phyloP scores from a whole-genome alignment of 2,113 vertebrate species.

The Notothenia rossii region DNA sequence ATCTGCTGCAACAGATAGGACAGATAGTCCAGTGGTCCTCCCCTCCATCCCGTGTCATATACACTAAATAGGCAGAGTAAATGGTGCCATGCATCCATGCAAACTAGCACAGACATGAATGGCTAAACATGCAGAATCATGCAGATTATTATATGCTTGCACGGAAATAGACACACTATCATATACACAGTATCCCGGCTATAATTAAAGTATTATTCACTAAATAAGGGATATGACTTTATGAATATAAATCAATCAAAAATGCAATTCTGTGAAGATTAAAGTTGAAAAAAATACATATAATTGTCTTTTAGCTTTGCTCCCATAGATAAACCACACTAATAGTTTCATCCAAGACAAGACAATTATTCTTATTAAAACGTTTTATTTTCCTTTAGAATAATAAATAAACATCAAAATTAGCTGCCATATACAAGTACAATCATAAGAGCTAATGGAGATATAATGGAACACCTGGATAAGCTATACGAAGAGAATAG shows the following conservation, averaged over 20 bases:
- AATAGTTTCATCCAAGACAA: conserved; percentile 12
- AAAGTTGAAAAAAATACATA: conserved; percentile 30
- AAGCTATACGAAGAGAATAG: no score
- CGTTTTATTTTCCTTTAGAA: not conserved
- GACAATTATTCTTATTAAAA: not conserved
- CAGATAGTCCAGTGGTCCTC: conserved; percentile 16
- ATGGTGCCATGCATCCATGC: conserved; percentile 45
- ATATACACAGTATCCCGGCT: not conserved
- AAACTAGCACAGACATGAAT: conserved; percentile 50
- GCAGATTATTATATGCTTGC: conserved; percentile 6
- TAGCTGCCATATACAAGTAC: not conserved
- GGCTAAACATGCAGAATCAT: conserved; percentile 28
- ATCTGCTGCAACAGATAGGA: conserved; percentile 39
- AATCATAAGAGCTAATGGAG: not conserved
- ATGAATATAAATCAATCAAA: conserved; percentile 20
- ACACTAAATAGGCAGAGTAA: conserved; percentile 47
- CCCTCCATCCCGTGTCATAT: conserved; percentile 16
- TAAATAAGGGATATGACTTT: conserved; percentile 25
- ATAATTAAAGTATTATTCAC: conserved; percentile 33
- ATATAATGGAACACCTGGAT: no score
- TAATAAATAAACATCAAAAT: conserved; percentile 5
- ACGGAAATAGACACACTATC: not conserved
- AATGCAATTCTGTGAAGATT: conserved; percentile 40
- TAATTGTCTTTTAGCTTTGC: conserved; percentile 40
- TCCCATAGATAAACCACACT: conserved; percentile 38